These are phyloP conservation scores for Pelochelys cantorii DNA, from an alignment of 2,797 vertebrate species.

Conservation along the genomic window DNA sequence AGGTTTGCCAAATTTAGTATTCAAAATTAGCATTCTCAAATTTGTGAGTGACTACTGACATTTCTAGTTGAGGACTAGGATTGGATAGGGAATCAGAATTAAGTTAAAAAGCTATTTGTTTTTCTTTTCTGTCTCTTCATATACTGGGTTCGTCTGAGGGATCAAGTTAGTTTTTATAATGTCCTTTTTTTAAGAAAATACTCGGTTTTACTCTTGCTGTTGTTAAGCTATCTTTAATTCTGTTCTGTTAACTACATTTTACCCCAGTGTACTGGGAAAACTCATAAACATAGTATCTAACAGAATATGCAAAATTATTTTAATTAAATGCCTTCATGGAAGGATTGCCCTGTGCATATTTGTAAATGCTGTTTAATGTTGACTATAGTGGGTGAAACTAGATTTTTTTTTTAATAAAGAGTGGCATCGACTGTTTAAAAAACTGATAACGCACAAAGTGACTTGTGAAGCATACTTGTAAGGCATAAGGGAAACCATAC, in stretches of 20 bases:
- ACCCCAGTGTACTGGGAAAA: not conserved
- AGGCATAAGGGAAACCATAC: not conserved
- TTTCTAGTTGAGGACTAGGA: not conserved
- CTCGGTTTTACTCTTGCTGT: constrained; percentile 9
- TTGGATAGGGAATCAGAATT: not conserved
- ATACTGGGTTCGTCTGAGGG: constrained; percentile 7
- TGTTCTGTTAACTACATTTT: not conserved
- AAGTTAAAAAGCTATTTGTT: not conserved
- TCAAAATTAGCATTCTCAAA: not conserved
- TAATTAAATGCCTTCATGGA: not conserved
- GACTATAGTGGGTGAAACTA: not conserved
- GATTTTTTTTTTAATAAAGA: not conserved
- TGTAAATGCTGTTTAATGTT: not conserved
- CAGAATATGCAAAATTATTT: not conserved
- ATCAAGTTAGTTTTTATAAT: constrained; percentile 39
- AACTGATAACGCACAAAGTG: not conserved
- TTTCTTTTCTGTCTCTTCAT: constrained; percentile 36
- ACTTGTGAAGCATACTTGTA: not conserved
- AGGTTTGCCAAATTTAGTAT: not conserved
- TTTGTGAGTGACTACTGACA: not conserved
- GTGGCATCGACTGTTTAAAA: not conserved
- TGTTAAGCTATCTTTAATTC: constrained; percentile 23
- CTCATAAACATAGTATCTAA: not conserved
- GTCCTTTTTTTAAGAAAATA: constrained; percentile 12
- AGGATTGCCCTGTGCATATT: not conserved